Conservation (phyloP, 2,113 vertebrate genomes). For the Pleuronectes platessa region DNA sequence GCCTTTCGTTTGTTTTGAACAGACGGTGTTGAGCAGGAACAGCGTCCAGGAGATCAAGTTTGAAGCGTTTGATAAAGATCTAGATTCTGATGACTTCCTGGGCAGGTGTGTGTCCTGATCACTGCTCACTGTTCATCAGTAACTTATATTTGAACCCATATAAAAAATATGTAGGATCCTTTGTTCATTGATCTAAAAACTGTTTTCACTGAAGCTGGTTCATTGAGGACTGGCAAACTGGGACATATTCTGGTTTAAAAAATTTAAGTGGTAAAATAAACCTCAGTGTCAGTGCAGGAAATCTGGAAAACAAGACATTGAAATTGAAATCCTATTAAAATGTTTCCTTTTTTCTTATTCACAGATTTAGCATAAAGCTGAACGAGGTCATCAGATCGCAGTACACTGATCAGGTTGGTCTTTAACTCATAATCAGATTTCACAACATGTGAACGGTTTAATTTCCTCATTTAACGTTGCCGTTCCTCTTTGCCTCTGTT, state of each 20-base stretch:
- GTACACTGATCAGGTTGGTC: constrained; percentile 78
- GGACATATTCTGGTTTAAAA: not conserved
- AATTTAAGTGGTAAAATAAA: too few species aligned
- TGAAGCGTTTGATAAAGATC: constrained; percentile 90
- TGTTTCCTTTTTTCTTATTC: not conserved
- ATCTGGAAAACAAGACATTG: too few species aligned
- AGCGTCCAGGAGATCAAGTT: constrained; percentile 85
- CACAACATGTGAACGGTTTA: not conserved
- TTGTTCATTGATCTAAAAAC: not conserved
- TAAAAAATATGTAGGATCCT: not conserved
- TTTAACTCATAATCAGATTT: not conserved
- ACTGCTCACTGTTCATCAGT: constrained; percentile 4
- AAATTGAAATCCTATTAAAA: too few species aligned
- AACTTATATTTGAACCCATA: not conserved
- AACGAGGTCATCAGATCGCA: constrained; percentile 74
- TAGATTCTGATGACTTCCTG: constrained; percentile 92
- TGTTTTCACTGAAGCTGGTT: not conserved
- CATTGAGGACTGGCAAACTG: not conserved
- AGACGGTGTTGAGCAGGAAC: constrained; percentile 83
- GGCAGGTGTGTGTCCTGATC: constrained; percentile 83
- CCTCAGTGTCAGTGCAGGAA: too few species aligned
- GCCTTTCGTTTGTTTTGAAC: constrained; percentile 24
- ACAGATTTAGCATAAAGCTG: constrained; percentile 74
- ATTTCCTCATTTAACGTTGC: not conserved
- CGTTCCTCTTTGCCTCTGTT: constrained; percentile 35